These are phyloP conservation scores for Synergus itoensis DNA, from an alignment of 2,888 invertebrate species.

Conservation along the genomic window DNA sequence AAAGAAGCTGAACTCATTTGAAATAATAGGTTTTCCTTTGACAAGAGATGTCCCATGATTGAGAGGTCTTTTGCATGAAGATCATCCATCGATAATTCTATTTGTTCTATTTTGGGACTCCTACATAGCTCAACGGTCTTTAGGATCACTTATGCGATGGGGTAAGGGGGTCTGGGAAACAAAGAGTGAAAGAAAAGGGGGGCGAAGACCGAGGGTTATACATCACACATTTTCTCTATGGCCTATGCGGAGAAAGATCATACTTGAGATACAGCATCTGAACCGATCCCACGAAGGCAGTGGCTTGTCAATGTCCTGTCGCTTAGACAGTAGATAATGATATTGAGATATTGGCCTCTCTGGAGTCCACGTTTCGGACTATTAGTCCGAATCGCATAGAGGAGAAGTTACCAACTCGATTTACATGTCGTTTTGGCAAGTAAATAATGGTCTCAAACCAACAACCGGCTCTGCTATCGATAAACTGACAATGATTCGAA, in stretches of 20 bases:
- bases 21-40: slow-evolving; percentile 62
- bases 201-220: slow-evolving; percentile 46
- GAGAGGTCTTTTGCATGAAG: slow-evolving; percentile 68
- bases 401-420: slow-evolving; percentile 48
- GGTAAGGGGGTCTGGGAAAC: slow-evolving; percentile 3
- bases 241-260: slow-evolving; percentile 58
- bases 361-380: slow-evolving; percentile 61
- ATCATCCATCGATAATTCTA: slow-evolving; percentile 68
- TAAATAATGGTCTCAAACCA: slow-evolving; percentile 22
- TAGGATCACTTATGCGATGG: slow-evolving; percentile 16
- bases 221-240: slow-evolving; percentile 52
- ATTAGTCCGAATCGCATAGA: slow-evolving; percentile 60
- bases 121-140: slow-evolving; percentile 28
- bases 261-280: slow-evolving; percentile 58
- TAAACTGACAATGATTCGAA: background rate
- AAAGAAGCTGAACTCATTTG: slow-evolving; percentile 53
- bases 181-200: slow-evolving; percentile 39
- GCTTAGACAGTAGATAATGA: slow-evolving; percentile 66
- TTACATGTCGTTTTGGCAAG: slow-evolving; percentile 10
- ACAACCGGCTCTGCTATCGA: slow-evolving; percentile 18
- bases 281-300: slow-evolving; percentile 61
- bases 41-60: slow-evolving; percentile 71
- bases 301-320: slow-evolving; percentile 60
- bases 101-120: slow-evolving; percentile 67
- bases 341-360: slow-evolving; percentile 68